These are phyloP conservation scores for Potamarius usumacintae DNA, from an alignment of 2,113 vertebrate species.

Conservation along the genomic window DNA sequence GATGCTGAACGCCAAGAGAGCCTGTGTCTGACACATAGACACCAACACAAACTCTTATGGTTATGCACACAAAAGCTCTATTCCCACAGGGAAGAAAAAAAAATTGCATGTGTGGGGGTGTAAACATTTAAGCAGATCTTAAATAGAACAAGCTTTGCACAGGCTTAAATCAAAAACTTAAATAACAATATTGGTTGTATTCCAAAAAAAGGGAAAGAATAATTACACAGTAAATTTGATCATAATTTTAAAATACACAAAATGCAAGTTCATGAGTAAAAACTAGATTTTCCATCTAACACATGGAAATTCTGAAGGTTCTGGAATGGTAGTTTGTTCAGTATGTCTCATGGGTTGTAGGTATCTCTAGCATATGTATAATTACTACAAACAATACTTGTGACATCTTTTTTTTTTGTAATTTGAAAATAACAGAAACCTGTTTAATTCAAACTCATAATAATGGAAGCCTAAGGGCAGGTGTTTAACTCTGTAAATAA, in stretches of 20 bases:
- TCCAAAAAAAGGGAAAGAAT: too few relatives aligned
- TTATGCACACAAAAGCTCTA: not conserved
- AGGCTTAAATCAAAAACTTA: too few relatives aligned
- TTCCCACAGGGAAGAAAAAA: not conserved
- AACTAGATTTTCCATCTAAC: not conserved
- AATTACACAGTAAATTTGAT: too few relatives aligned
- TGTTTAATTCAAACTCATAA: not conserved
- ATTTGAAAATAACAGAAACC: not conserved
- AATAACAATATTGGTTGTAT: too few relatives aligned
- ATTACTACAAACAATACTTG: not conserved
- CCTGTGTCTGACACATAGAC: slow-evolving; percentile 62
- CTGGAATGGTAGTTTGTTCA: not conserved
- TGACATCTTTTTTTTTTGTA: not conserved
- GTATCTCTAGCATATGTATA: not conserved
- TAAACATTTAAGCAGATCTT: not conserved
- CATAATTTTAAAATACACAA: too few relatives aligned
- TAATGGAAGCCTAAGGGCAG: not conserved
- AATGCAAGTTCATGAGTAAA: not conserved
- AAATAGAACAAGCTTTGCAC: not conserved
- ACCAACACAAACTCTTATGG: not conserved
- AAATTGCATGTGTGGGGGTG: not conserved
- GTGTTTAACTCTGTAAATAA: not conserved
- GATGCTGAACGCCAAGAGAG: slow-evolving; percentile 90
- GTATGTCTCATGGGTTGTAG: not conserved
- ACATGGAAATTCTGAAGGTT: not conserved